These are phyloP conservation scores for Paragorgia papillata DNA, from an alignment of 92 coral and sea anemone species.

Conservation along the genomic window DNA sequence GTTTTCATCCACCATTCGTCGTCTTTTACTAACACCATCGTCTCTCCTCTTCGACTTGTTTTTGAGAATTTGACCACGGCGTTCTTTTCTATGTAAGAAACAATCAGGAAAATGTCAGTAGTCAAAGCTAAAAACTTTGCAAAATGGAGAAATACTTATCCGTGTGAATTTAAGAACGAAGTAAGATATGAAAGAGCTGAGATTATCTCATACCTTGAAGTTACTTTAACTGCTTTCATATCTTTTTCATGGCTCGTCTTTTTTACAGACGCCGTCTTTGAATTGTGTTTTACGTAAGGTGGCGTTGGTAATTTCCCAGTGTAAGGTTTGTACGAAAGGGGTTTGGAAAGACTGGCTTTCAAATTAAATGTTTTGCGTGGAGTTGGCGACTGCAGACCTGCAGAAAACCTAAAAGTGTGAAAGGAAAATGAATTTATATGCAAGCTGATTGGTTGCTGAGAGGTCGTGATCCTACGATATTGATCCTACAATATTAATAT, in stretches of 20 bases:
- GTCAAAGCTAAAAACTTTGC: too few relatives aligned
- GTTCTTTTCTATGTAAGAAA: constrained; percentile 65
- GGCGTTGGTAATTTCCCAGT: constrained; percentile 77
- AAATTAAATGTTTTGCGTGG: constrained; percentile 83
- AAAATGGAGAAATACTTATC: too few relatives aligned
- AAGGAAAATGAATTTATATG: too few relatives aligned
- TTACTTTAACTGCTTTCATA: constrained; percentile 76
- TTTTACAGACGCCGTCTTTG: constrained; percentile 38
- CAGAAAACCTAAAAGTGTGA: constrained; percentile 11
- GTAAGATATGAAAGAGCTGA: too few relatives aligned
- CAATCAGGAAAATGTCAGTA: too few relatives aligned
- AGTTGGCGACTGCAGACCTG: constrained; percentile 57
- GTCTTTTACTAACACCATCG: constrained; percentile 60
- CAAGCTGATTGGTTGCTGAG: too few relatives aligned
- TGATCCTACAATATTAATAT: too few relatives aligned
- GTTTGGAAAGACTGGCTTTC: constrained; percentile 84
- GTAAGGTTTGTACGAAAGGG: constrained; percentile 83
- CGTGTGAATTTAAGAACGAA: too few relatives aligned
- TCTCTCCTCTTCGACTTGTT: constrained; percentile 62
- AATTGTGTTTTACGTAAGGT: constrained; percentile 55
- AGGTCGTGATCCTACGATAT: too few relatives aligned
- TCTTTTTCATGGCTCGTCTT: constrained; percentile 57
- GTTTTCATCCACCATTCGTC: too few relatives aligned
- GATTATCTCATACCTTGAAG: constrained; percentile 51
- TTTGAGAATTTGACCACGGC: constrained; percentile 55